Conservation (phyloP, 2,113 vertebrate genomes). For the Tychaedon coryphoeus region DNA sequence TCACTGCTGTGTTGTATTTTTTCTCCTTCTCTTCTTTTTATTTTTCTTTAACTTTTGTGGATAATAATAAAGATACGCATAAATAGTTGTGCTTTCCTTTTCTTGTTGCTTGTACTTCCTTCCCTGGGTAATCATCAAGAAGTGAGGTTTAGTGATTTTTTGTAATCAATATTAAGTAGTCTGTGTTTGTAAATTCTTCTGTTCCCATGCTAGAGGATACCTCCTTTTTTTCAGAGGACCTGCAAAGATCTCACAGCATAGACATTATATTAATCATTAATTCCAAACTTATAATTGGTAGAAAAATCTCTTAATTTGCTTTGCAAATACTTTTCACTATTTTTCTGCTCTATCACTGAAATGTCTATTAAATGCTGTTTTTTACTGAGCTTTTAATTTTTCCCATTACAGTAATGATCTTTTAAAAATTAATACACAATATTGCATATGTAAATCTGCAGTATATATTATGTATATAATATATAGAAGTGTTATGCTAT, state of each 20-base stretch:
- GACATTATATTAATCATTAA: not conserved
- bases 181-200: not conserved
- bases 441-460: not conserved
- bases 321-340: not conserved
- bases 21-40: accelerated
- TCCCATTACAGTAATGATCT: not conserved
- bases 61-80: not conserved
- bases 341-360: not conserved
- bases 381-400: not conserved
- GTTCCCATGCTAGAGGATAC: not conserved
- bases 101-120: not conserved
- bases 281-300: not conserved
- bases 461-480: not conserved
- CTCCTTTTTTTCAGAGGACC: not conserved
- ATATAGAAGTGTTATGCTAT: not conserved
- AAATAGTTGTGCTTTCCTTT: not conserved
- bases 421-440: not conserved
- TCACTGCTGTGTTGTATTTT: not conserved
- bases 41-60: not conserved
- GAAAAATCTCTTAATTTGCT: not conserved
- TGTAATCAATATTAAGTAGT: accelerated
- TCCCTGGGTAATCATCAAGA: not conserved
- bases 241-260: not conserved
- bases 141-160: not conserved
- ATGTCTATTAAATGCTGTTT: not conserved